phyloP scores from a whole-genome alignment of 2,888 invertebrate species.

The Eristalinus aeneus region DNA sequence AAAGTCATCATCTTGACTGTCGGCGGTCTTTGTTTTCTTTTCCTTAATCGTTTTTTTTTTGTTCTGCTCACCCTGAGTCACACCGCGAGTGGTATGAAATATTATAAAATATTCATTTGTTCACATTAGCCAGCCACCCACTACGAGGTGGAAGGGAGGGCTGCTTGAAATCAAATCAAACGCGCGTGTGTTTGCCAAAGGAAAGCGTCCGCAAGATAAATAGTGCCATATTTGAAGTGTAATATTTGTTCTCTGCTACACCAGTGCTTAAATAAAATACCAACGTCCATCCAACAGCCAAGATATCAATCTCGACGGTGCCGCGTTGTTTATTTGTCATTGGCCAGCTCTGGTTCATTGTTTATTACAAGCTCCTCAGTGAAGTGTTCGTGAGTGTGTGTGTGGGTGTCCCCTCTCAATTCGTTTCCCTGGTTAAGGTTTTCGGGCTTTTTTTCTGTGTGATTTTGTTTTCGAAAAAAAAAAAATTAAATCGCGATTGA shows the following conservation, averaged over 20 bases:
- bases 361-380: not conserved
- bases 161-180: not conserved
- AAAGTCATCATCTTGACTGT: constrained; percentile 34
- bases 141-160: not conserved
- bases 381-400: too few relatives aligned
- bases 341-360: not conserved
- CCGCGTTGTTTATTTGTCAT: not conserved
- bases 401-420: not conserved
- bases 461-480: constrained; percentile 1
- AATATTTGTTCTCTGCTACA: not conserved
- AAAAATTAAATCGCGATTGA: not conserved
- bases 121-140: not conserved
- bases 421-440: not conserved
- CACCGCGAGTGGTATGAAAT: constrained; percentile 10
- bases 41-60: not conserved
- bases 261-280: not conserved
- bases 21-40: constrained; percentile 1
- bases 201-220: not conserved
- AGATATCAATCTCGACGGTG: not conserved
- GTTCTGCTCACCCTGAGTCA: not conserved
- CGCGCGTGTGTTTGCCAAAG: not conserved
- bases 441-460: not conserved
- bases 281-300: not conserved
- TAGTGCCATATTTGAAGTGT: not conserved
- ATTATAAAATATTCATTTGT: constrained; percentile 31